Evolutionary conservation across 2,888 invertebrate genomes (phyloP).

Genomic region (Heliconius erato): DNA sequence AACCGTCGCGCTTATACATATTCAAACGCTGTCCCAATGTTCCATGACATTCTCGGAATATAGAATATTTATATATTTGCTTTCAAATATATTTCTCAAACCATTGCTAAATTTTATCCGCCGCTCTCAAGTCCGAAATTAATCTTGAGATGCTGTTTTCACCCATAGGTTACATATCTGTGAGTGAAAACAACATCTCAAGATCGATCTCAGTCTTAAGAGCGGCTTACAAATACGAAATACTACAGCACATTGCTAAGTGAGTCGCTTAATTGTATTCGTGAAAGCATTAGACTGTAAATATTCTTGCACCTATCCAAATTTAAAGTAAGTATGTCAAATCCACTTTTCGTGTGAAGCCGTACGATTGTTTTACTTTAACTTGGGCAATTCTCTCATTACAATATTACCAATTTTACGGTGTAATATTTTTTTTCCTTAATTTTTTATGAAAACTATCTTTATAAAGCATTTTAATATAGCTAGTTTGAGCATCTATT

Average conservation of each 20-base stretch:
- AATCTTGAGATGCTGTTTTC: not conserved
- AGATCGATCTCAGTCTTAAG: no score
- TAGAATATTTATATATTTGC: no score
- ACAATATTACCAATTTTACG: not conserved
- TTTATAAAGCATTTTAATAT: not conserved
- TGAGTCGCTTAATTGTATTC: slow-evolving; percentile 46
- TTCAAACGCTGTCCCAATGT: no score
- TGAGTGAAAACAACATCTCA: no score
- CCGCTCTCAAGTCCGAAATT: not conserved
- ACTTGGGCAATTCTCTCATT: not conserved
- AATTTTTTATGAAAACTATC: not conserved
- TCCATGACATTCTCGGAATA: no score
- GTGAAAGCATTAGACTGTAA: slow-evolving; percentile 51
- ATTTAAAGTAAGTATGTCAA: slow-evolving; percentile 50
- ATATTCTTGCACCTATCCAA: slow-evolving; percentile 41
- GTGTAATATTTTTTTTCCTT: not conserved
- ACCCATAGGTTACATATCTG: no score
- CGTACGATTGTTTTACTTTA: slow-evolving; percentile 17
- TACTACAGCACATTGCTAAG: slow-evolving; percentile 22
- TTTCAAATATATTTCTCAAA: no score
- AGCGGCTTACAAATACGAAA: not conserved
- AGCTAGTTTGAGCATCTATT: not conserved
- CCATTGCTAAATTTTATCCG: no score
- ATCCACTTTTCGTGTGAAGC: slow-evolving; percentile 40
- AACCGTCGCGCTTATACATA: no score